These are phyloP conservation scores for Drosophila bunnanda DNA, from an alignment of 2,888 invertebrate genomes.

Conservation along the genomic window DNA sequence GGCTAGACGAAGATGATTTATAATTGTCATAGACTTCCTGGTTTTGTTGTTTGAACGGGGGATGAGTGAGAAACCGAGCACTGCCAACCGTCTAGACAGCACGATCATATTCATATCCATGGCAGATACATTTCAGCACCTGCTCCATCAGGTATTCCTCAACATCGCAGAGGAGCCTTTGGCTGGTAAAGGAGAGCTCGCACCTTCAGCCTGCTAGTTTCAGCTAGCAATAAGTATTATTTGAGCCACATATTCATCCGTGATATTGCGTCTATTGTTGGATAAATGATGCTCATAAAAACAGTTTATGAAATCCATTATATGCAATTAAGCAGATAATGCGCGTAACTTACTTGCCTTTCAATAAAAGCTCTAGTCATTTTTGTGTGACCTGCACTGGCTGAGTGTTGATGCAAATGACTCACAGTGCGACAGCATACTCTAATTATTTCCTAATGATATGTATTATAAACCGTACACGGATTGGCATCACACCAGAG, in stretches of 20 bases:
- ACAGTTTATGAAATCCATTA: not conserved
- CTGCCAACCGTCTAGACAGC: conserved; percentile 36
- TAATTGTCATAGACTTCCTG: conserved; percentile 77
- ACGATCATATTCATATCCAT: conserved; percentile 33
- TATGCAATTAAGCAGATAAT: conserved; percentile 1
- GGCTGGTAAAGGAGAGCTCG: not conserved
- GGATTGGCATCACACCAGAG: conserved; percentile 8
- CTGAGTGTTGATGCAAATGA: not conserved
- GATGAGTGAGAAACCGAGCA: conserved; percentile 53
- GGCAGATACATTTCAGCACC: conserved; percentile 49
- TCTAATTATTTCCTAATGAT: conserved; percentile 10
- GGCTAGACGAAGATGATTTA: conserved; percentile 71
- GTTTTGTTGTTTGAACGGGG: conserved; percentile 60
- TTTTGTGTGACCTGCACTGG: conserved; percentile 2
- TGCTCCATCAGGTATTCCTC: conserved; percentile 6
- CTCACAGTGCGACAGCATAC: conserved; percentile 7
- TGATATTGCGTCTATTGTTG: not conserved
- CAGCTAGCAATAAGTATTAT: not conserved
- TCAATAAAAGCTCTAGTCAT: not conserved
- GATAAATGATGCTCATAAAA: not conserved
- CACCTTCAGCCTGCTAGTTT: not conserved
- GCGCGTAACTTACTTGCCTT: conserved; percentile 3
- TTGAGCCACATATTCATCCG: not conserved
- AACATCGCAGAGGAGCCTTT: not conserved
- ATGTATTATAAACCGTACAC: conserved; percentile 2